Evolutionary conservation across 2,113 vertebrate species (phyloP).

Genomic region (Tychaedon coryphoeus): DNA sequence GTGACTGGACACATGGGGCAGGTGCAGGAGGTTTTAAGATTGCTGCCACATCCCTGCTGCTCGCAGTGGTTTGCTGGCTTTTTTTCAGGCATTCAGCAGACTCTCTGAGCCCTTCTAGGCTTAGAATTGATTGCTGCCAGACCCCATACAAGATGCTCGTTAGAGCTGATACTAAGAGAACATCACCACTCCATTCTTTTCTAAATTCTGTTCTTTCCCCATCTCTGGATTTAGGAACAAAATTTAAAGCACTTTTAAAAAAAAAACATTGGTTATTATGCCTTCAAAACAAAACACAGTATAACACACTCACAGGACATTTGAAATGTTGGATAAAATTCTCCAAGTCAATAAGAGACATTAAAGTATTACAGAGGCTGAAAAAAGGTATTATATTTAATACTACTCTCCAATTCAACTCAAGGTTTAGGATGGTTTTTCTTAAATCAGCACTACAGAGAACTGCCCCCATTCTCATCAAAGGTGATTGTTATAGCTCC

Average conservation of each 20-base stretch:
- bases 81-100: not conserved
- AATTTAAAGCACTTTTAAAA: not conserved
- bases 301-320: not conserved
- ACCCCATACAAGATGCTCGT: not conserved
- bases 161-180: not conserved
- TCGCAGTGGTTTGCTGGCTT: slow-evolving; percentile 5
- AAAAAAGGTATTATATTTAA: not conserved
- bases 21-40: slow-evolving; percentile 2
- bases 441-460: not conserved
- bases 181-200: not conserved
- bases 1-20: not conserved
- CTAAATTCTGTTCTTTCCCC: not conserved
- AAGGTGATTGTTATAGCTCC: not conserved
- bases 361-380: not conserved
- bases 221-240: not conserved
- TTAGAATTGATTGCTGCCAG: not conserved
- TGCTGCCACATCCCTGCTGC: not conserved
- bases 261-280: not conserved
- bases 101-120: not conserved
- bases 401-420: not conserved
- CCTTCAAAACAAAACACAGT: not conserved
- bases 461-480: not conserved
- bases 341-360: not conserved
- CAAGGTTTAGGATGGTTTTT: not conserved
- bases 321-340: not conserved